Evolutionary conservation across 1,140 invertebrate genomes (phyloP).

Genomic region (Nautilus pompilius): DNA sequence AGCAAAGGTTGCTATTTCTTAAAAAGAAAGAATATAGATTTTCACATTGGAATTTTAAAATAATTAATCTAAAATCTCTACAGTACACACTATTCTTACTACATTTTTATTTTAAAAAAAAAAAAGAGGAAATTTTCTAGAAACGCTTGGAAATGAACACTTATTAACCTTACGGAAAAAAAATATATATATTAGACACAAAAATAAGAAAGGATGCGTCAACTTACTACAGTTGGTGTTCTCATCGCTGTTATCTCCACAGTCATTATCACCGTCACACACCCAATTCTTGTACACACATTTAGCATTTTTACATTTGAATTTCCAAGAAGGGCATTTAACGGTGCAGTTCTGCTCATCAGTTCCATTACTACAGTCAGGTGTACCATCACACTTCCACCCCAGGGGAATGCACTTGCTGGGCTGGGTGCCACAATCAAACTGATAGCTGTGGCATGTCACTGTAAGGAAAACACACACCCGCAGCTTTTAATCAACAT

Average conservation of each 20-base stretch:
- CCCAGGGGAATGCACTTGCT: conserved; percentile 21
- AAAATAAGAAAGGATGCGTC: background rate
- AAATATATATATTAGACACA: background rate
- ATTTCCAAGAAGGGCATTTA: conserved; percentile 8
- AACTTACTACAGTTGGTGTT: conserved; percentile 17
- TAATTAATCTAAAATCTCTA: too few species aligned
- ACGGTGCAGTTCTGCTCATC: conserved; percentile 14
- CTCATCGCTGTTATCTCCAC: conserved; percentile 52
- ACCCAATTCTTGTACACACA: conserved; percentile 31
- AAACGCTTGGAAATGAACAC: too few species aligned
- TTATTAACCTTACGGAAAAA: background rate
- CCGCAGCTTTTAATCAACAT: too few species aligned
- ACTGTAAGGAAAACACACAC: too few species aligned
- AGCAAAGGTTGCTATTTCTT: too few species aligned
- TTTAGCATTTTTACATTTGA: conserved; percentile 19
- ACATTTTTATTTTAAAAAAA: too few species aligned
- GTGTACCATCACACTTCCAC: conserved; percentile 22
- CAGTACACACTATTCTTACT: too few species aligned
- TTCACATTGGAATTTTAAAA: too few species aligned
- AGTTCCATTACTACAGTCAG: conserved; percentile 22
- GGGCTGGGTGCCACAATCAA: background rate
- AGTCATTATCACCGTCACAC: conserved; percentile 40
- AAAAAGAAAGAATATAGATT: too few species aligned
- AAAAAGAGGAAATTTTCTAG: too few species aligned
- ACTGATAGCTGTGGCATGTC: too few species aligned